A percentile compares a stretch with the other conserved stretches of the same genome.
phyloP scores from a whole-genome alignment of 2,797 vertebrate species.

The Nyctalus aviator region DNA sequence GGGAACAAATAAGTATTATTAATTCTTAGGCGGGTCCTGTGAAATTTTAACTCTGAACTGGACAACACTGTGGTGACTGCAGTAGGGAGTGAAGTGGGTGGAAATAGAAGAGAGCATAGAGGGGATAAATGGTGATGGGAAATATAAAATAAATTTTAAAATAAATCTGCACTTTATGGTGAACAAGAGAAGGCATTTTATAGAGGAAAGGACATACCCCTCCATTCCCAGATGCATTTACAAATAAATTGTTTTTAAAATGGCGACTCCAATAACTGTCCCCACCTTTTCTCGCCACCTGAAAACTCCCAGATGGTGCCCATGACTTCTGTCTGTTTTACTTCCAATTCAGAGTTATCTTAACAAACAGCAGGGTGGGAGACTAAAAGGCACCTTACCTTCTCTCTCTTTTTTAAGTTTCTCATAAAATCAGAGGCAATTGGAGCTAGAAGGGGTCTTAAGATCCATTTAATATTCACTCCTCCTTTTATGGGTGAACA shows the following conservation, averaged over 20 bases:
- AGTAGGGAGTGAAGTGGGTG: no score
- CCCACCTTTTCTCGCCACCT: neutral
- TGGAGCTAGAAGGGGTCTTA: neutral
- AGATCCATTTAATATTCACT: neutral
- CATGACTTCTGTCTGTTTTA: neutral
- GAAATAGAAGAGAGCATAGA: no score
- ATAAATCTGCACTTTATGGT: constrained; percentile 5
- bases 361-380: neutral
- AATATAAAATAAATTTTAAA: no score
- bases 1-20: constrained; percentile 69
- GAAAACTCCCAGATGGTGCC: neutral
- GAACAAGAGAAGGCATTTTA: constrained; percentile 65
- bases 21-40: constrained; percentile 38
- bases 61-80: no score
- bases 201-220: constrained; percentile 26
- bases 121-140: no score
- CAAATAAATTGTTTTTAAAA: constrained; percentile 28
- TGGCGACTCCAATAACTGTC: neutral
- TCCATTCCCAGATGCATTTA: constrained; percentile 51
- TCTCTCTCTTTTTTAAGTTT: constrained; percentile 22
- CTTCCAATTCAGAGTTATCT: neutral
- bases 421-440: constrained; percentile 31
- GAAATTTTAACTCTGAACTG: constrained; percentile 53
- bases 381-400: neutral
- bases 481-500: neutral